A percentile compares a stretch with the other conserved stretches of the same genome.
phyloP scores from a whole-genome alignment of 1,140 invertebrate genomes.

The Ptiloglossa arizonensis region DNA sequence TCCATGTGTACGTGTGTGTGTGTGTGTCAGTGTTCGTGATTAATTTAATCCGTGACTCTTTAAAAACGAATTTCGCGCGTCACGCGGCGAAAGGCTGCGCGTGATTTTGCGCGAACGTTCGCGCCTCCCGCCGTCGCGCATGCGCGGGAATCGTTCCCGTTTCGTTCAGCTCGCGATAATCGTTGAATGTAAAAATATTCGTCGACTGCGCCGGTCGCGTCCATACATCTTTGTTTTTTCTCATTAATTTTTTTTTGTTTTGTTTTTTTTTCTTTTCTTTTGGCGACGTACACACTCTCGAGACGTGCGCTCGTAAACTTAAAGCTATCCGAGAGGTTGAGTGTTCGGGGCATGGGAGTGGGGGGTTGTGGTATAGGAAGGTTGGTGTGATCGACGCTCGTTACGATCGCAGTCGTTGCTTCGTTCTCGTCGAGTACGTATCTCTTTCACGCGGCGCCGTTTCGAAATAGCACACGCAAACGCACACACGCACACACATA shows the following conservation, averaged over 20 bases:
- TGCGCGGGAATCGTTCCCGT: not conserved
- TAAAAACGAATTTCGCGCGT: not conserved
- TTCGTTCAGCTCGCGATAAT: not conserved
- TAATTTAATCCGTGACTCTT: not conserved
- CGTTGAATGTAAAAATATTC: slow-evolving; percentile 10
- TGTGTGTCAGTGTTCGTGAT: not conserved
- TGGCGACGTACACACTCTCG: not conserved
- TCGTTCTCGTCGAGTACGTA: not conserved
- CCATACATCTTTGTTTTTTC: not conserved
- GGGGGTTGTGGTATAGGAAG: too few species aligned
- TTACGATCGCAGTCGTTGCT: not conserved
- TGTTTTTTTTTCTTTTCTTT: not conserved
- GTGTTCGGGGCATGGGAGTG: too few species aligned
- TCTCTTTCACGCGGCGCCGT: not conserved
- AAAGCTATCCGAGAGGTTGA: not conserved
- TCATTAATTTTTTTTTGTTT: too few species aligned
- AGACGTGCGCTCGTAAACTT: not conserved
- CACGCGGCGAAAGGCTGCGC: not conserved
- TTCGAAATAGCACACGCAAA: slow-evolving; percentile 15
- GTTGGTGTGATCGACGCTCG: not conserved
- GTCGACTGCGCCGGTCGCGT: not conserved
- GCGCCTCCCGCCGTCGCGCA: not conserved
- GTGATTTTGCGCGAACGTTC: not conserved
- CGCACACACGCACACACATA: slow-evolving; percentile 16
- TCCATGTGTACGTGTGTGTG: not conserved